These are phyloP conservation scores for Eupithecia insigniata DNA, from an alignment of 2,888 invertebrate species.

Conservation along the genomic window DNA sequence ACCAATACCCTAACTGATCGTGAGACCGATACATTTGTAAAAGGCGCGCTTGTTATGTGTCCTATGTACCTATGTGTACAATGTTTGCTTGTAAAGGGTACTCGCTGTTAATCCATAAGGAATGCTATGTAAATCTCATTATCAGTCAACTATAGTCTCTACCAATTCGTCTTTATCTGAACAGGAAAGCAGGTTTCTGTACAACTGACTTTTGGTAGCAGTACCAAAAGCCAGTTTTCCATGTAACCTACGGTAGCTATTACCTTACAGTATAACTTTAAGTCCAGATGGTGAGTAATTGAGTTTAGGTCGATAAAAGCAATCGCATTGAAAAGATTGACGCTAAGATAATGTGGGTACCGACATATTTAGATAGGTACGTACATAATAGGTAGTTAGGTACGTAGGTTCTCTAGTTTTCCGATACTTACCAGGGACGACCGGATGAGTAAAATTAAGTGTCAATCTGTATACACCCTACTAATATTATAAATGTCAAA, in stretches of 20 bases:
- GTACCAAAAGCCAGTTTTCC: constrained; percentile 8
- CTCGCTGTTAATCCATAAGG: no score
- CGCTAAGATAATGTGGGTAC: constrained; percentile 16
- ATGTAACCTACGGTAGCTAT: constrained; percentile 4
- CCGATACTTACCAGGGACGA: no score
- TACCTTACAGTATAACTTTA: not conserved
- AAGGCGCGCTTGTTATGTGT: not conserved
- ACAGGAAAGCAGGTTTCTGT: no score
- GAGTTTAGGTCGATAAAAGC: constrained; percentile 27
- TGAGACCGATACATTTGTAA: no score
- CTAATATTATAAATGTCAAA: no score
- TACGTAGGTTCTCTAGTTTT: not conserved
- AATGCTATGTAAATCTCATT: no score
- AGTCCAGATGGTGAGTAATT: constrained; percentile 14
- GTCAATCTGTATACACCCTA: no score
- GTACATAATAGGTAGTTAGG: not conserved
- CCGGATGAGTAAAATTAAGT: no score
- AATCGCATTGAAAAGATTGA: constrained; percentile 28
- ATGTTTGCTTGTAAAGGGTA: no score
- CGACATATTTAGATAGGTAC: not conserved
- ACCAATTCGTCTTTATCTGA: not conserved
- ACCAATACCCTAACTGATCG: no score
- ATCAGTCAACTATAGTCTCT: not conserved
- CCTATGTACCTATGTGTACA: no score
- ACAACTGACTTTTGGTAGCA: no score